Percentiles rank a stretch among this genome's conserved stretches.
phyloP scores from a whole-genome alignment of 2,888 invertebrate species.

The Dyspetes luteomarginatus region DNA sequence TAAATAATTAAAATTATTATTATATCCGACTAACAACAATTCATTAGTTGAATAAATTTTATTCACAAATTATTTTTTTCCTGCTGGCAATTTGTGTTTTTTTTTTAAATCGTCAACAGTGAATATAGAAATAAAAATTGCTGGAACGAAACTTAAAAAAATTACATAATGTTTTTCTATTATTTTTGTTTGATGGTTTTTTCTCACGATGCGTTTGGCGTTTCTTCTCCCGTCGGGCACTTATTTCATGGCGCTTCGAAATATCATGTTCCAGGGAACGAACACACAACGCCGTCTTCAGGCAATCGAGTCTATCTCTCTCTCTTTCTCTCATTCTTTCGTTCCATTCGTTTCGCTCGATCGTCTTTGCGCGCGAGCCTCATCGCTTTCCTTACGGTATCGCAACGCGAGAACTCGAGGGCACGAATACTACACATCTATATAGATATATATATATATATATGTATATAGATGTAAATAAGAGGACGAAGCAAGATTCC shows the following conservation, averaged over 20 bases:
- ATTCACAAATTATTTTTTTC: no score
- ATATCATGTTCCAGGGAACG: slow-evolving; percentile 54
- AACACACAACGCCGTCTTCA: slow-evolving; percentile 36
- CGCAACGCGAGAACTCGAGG: slow-evolving; percentile 40
- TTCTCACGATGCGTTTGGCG: slow-evolving; percentile 31
- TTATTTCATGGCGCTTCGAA: slow-evolving; percentile 46
- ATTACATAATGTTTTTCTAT: background rate
- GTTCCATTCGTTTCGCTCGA: slow-evolving; percentile 66
- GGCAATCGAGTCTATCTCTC: slow-evolving; percentile 35
- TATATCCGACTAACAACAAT: no score
- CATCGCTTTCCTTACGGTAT: slow-evolving; percentile 62
- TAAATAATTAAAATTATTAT: no score
- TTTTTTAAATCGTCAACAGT: no score
- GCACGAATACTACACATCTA: slow-evolving; percentile 23
- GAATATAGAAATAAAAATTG: slow-evolving; percentile 6
- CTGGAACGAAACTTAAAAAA: no score
- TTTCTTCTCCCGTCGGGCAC: slow-evolving; percentile 31
- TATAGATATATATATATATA: background rate
- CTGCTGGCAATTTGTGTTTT: no score
- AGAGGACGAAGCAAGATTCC: slow-evolving; percentile 1
- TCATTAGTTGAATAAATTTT: no score
- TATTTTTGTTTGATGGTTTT: background rate
- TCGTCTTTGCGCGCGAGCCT: slow-evolving; percentile 57
- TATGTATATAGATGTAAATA: background rate
- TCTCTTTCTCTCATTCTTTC: slow-evolving; percentile 43